Conservation (phyloP, 2,113 vertebrate species). For the Pedetes capensis region DNA sequence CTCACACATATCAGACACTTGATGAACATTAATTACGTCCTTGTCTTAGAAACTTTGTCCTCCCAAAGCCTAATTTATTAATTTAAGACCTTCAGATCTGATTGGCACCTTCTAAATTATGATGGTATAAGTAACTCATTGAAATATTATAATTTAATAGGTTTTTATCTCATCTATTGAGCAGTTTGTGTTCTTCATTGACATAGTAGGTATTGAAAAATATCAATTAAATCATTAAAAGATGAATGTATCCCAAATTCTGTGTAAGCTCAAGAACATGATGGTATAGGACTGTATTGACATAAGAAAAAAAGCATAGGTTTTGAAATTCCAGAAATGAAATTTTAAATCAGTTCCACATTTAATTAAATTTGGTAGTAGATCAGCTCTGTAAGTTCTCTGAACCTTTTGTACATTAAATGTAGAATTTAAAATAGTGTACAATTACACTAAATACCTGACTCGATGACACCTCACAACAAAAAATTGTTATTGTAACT, state of each 20-base stretch:
- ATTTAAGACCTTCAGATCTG: conserved; percentile 2
- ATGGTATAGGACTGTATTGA: not conserved
- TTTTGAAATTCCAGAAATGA: conserved; percentile 12
- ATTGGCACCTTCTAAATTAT: not conserved
- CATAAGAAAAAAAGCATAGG: not conserved
- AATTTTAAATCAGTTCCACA: not conserved
- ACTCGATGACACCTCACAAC: too few relatives aligned
- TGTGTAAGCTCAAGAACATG: not conserved
- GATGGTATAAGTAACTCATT: not conserved
- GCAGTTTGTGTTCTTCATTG: not conserved
- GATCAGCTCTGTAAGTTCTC: not conserved
- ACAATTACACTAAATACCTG: too few relatives aligned
- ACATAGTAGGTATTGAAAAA: not conserved
- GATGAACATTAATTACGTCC: not conserved
- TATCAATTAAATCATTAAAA: not conserved
- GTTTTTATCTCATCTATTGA: not conserved
- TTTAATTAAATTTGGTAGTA: not conserved
- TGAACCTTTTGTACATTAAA: not conserved
- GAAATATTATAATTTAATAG: not conserved
- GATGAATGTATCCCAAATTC: not conserved
- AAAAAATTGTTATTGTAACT: too few relatives aligned
- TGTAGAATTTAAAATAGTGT: not conserved
- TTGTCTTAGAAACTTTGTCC: not conserved
- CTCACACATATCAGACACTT: not conserved
- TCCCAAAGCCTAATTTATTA: not conserved